Evolutionary conservation across 2,888 invertebrate species (phyloP), one percentile per base, ranked within the genome.

Genomic region (Acanthococcus lagerstroemiae): DNA sequence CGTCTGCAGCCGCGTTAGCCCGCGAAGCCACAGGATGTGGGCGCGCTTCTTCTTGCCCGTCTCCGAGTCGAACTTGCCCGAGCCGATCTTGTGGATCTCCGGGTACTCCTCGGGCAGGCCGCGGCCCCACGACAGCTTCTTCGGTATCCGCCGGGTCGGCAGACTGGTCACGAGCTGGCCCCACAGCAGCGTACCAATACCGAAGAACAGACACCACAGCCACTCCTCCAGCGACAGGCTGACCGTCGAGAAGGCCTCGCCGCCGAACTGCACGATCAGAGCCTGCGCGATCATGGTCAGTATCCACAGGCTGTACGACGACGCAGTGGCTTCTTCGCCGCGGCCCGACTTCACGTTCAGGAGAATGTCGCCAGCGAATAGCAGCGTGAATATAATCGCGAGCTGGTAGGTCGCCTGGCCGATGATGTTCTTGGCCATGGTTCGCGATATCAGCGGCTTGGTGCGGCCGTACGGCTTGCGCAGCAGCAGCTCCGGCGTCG

Each of bases 21-120:
- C 83, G 66, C 83, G 77, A 67, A 84, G 80, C 84, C 84, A 84
- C 65, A 84, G 77, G 70, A 84, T 83, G 74, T 83, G 83, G 27
- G 83, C 83, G 55, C 77, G 17, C 15, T 56, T 25, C 37, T 67
- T 63, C 9, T 44, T 52, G 26, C 56, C 56, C 5, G 50, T 21
- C 4, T 56, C 56, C 63, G 63, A 63, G 44, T 63, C 63, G 37
- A 52, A 52, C 44, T 54, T 52, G 19, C 25, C 24, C 30, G 21
- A 22, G 22, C 56, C 56, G 27, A 22, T 37, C n/a, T 19, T 1
- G 19, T 30, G 26, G 2, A 55, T 19, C 4, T 48, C 25, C 1
- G 46, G 54, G 25, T 67, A 58, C 15, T 55, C 55, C 78, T 92
- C 91, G 69, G 92, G 90, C 77, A 90, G 90, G 69, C 91, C 91